Evolutionary conservation across 2,113 vertebrate genomes (phyloP).

Genomic region (Riparia riparia): DNA sequence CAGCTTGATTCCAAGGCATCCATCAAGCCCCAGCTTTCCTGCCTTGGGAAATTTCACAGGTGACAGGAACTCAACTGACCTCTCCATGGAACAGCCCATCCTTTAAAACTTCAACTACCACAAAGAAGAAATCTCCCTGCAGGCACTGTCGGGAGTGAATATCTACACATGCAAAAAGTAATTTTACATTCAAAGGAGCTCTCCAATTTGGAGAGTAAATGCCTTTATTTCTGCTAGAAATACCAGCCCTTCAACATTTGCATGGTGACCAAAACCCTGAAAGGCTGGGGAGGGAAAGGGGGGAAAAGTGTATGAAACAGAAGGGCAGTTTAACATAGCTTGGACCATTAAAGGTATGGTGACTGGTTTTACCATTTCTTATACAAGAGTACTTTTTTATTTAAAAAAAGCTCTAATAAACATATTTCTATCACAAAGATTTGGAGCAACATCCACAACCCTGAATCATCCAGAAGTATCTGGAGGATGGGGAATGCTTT

Average conservation of each 20-base stretch:
- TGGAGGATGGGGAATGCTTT: not conserved
- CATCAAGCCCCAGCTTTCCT: not conserved
- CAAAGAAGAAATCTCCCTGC: not conserved
- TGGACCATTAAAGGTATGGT: not conserved
- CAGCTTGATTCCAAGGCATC: not conserved
- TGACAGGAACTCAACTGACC: not conserved
- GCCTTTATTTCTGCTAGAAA: not conserved
- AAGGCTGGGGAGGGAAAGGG: not conserved
- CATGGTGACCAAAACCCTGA: not conserved
- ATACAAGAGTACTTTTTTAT: not conserved
- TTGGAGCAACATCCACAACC: not conserved
- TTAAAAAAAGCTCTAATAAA: not conserved
- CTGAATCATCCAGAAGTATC: not conserved
- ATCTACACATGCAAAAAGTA: not conserved
- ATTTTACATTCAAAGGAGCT: not conserved
- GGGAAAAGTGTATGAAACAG: rapidly evolving
- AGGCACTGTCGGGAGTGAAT: not conserved
- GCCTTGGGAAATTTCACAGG: not conserved
- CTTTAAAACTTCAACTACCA: not conserved
- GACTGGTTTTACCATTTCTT: not conserved
- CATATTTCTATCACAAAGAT: not conserved
- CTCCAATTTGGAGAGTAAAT: not conserved
- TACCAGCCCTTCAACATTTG: not conserved
- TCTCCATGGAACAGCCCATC: not conserved
- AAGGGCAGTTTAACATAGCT: not conserved